Evolutionary conservation across 2,113 vertebrate genomes (phyloP), one percentile per base, ranked within the genome.

Genomic region (Calonectris borealis): DNA sequence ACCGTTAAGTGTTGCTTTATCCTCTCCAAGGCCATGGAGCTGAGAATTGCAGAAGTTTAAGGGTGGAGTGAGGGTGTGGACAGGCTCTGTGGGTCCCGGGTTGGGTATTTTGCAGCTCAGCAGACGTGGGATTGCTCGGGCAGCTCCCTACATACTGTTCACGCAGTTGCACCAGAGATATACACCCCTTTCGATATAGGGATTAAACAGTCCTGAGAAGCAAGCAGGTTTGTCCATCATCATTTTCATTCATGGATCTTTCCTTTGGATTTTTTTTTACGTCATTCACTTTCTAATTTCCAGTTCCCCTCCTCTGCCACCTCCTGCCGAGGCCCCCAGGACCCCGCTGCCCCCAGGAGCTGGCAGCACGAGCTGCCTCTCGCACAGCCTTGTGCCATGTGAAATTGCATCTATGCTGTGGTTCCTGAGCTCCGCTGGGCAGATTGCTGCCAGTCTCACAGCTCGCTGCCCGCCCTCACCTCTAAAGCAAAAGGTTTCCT

Each of bases 21-120:
- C 9, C 20, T 61, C 42, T 79, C 17, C 24, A 34, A 3, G 0
- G 1, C 18, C n/a, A 42, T 0, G 0, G 38, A 88, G 25, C 6
- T 1, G 10, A 68, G 80, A 91, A 36, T 10, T 5, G 2, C 26
- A 17, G 49, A 44, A 78, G 72, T 40, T 34, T 13, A 72, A 51
- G 77, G 32, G 19, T 52, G 49, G 49, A 58, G 66, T 2, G 60
- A 83, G 5, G 32, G 42, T 73, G 48, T 18, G 66, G 42, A 49
- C 8, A 27, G 55, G 58, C 16, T 55, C 25, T 36, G 71, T 19
- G 44, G 8, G n/a, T 42, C 46, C 36, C 5, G 2, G 15, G 25
- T 8, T 57, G 54, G 20, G 22, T 46, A 13, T 52, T 66, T 38
- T 46, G 48, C 36, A 54, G 52, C 34, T 84, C 46, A 64, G 21